Base-by-base conservation (phyloP, 2,888 invertebrate genomes). In the Galerucella nymphaeae region DNA sequence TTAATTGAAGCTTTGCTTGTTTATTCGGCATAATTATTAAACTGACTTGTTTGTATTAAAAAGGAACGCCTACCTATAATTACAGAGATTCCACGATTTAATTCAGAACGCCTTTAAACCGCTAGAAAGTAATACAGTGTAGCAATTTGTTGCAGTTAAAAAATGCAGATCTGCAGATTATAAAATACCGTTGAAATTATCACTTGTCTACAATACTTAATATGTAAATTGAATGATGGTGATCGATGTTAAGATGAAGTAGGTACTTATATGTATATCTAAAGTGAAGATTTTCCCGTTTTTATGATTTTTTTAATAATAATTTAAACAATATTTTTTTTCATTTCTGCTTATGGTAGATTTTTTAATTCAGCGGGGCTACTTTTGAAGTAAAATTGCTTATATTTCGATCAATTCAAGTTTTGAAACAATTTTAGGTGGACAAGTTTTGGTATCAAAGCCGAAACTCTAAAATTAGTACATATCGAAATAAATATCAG, bases 21-120 rank as follows among this genome's bases (percentile, higher is more conserved):
- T 14, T 14, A 38, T 59, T 30, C 59, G 20, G 55, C 5, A 16
- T 16, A 55, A n/a, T 30, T 50, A 53, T 66, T 55, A 55, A 55
- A 16, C 30, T 9, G 18, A 50, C 10, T 65, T 53, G 53, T 65
- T 50, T 18, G n/a, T n/a, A 18, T 30, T 38, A 38, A 53, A 38
- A 65, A 50, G 55, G 13, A 45, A 59, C 59, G 59, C 59, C 59
- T 59, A 59, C 30, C 23, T 38, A 14, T 30, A 59, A 38, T 16
- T 59, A 18, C 38, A 30, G n/a, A 14, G n/a, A 59, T 30, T 55
- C 55, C 55, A 20, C 3, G 55, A 55, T n/a, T 59, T 30, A 9
- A 59, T 30, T 58, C 14, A 50, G 53, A 53, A 53, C 53, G 53
- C 53, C 18, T 53, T 53, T 53, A 53, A 18, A 18, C 6, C 16